Base-by-base conservation (phyloP, 2,888 invertebrate genomes). In the Dichetophora obliterata region DNA sequence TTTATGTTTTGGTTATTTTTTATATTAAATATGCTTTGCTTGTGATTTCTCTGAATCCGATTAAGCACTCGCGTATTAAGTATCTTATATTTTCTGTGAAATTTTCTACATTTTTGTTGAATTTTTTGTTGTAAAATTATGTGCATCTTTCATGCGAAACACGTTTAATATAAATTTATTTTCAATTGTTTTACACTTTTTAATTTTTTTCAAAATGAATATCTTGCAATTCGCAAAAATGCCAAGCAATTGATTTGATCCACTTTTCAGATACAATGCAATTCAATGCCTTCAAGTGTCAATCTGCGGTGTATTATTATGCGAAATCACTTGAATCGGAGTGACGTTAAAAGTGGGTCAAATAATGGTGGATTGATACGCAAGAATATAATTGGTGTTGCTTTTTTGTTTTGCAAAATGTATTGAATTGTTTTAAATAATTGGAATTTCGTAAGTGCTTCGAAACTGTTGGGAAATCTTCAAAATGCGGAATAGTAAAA, bases 241-340 rank as follows among this genome's bases (percentile, higher is more conserved):
- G 16, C 34, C 6, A 57, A 54, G 54, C 57, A 65, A 66, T 74
- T 66, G 74, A 74, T 66, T 57, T 74, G 66, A 52, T 66, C 74
- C 31, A 74, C 52, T 66, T 74, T 66, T 27, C 27, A 16, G 22
- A 14, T 31, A 50, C 37, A 43, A 57, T 52, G 11, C 24, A 8
- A 31, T 19, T 9, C 34, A 52, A 72, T 48, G 34, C 54, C 8
- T 27, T 48, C 24, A 22, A 50, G 27, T 50, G 48, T 54, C 19
- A n/a, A 52, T 11, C 19, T 27, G 52, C 6, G 27, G 59, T 19
- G 31, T 34, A 54, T 54, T 52, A 34, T 24, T 34, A 27, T 70
- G 14, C 54, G 34, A 52, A 54, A 6, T 34, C 27, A 54, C n/a
- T 54, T 22, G 50, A 48, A 16, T n/a, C n/a, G 27, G 14, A 31